Percentiles rank a stretch among this genome's conserved stretches.
phyloP scores from a whole-genome alignment of 2,888 invertebrate genomes.

The Xylocampa areola region DNA sequence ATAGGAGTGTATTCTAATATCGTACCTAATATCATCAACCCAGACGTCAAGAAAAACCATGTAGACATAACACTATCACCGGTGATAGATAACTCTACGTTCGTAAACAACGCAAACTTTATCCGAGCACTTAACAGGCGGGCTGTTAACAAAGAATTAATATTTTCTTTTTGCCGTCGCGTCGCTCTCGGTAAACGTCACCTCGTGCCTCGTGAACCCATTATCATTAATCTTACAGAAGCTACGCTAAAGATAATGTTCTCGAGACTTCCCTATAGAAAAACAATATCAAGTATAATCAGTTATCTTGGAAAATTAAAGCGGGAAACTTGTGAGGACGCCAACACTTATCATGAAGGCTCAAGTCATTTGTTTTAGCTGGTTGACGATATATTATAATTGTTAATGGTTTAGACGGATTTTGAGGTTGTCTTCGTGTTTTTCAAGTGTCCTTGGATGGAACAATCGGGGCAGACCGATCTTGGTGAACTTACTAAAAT shows the following conservation, averaged over 20 bases:
- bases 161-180: conserved; percentile 72
- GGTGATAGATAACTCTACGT: conserved; percentile 35
- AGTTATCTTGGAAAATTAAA: conserved; percentile 68
- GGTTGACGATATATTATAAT: conserved; percentile 48
- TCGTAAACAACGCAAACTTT: conserved; percentile 54
- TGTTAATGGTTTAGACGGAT: conserved; percentile 26
- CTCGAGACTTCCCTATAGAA: conserved; percentile 75
- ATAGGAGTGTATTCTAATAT: no score
- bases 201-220: conserved; percentile 79
- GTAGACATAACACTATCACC: conserved; percentile 4
- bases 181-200: conserved; percentile 71
- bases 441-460: neutral
- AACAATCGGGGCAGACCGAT: no score
- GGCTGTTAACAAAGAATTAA: conserved; percentile 70
- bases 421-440: neutral
- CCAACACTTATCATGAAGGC: conserved; percentile 56
- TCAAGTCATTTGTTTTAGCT: conserved; percentile 50
- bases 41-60: no score
- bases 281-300: conserved; percentile 75
- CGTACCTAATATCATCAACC: no score
- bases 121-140: conserved; percentile 57
- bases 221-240: conserved; percentile 84
- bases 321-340: conserved; percentile 51
- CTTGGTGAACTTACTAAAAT: neutral
- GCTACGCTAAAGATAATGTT: conserved; percentile 80